Percentiles rank a stretch among this genome's conserved stretches.
Evolutionary conservation across 2,113 vertebrate species (phyloP).

Genomic region (Albula goreensis): DNA sequence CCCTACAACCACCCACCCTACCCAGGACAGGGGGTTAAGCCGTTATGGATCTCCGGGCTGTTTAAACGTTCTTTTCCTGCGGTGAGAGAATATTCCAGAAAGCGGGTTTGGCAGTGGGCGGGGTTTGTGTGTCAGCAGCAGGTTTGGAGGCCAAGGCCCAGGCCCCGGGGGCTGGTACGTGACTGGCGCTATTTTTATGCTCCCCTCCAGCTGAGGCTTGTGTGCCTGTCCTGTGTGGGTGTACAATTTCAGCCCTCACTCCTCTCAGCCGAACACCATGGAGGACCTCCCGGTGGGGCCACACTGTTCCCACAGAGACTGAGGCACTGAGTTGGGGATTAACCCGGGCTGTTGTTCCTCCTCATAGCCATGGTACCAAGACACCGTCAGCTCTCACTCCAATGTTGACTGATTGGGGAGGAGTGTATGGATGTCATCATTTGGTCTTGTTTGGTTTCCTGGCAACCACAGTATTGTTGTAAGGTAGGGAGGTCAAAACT

Average conservation of each 20-base stretch:
- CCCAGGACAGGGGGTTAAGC: neutral
- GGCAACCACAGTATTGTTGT: constrained; percentile 34
- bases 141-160: neutral
- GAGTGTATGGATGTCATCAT: constrained; percentile 28
- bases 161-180: neutral
- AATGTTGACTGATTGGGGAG: neutral
- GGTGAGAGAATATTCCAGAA: neutral
- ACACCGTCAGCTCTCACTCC: neutral
- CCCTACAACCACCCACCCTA: neutral
- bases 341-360: neutral
- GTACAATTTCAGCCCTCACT: constrained; percentile 24
- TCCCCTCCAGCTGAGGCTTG: constrained; percentile 29
- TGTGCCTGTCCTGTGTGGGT: neutral
- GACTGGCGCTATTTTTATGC: constrained; percentile 39
- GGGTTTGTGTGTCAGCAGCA: neutral
- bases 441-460: constrained; percentile 18
- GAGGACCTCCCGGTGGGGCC: neutral
- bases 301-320: neutral
- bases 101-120: neutral
- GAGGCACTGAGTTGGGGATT: neutral
- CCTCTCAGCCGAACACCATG: neutral
- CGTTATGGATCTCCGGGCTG: neutral
- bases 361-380: neutral
- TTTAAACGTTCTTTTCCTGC: neutral
- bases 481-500: constrained; percentile 44